phyloP scores from a whole-genome alignment of 2,113 vertebrate genomes.

The Oostethus manadensis region DNA sequence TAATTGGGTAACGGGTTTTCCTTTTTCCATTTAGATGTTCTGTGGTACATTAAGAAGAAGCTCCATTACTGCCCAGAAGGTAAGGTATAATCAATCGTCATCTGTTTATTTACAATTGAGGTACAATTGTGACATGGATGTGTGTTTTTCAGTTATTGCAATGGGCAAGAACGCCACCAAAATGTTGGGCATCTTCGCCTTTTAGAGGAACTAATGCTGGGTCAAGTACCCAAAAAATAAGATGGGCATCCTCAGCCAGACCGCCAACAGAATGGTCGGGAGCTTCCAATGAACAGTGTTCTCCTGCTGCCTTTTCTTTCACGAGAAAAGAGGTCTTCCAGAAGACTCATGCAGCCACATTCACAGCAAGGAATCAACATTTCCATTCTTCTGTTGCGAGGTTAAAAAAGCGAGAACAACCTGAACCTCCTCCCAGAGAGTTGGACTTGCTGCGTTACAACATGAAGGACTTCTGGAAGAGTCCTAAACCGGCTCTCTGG shows the following conservation, averaged over 20 bases:
- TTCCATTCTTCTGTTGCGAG: constrained; percentile 48
- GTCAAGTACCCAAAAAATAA: constrained; percentile 4
- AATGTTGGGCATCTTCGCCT: constrained; percentile 33
- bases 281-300: background rate
- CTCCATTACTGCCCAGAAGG: constrained; percentile 34
- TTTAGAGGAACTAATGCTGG: background rate
- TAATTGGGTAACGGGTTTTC: background rate
- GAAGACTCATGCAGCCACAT: background rate
- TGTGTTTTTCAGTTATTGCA: constrained; percentile 25
- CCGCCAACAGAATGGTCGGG: background rate
- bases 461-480: constrained; percentile 64
- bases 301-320: background rate
- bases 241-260: constrained; percentile 11
- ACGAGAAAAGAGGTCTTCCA: constrained; percentile 6
- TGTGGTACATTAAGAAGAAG: constrained; percentile 31
- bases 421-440: constrained; percentile 40
- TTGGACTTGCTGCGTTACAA: constrained; percentile 61
- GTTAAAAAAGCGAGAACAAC: constrained; percentile 42
- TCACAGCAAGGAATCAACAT: constrained; percentile 8
- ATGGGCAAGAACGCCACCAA: constrained; percentile 15
- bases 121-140: background rate
- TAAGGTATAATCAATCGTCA: constrained; percentile 11
- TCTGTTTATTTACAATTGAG: background rate
- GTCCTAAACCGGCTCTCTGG: constrained; percentile 82
- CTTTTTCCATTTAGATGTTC: constrained; percentile 46